Percentiles rank a stretch among this genome's conserved stretches.
phyloP scores from a whole-genome alignment of 2,113 vertebrate genomes.

The Stomatorhinus ivindoensis region DNA sequence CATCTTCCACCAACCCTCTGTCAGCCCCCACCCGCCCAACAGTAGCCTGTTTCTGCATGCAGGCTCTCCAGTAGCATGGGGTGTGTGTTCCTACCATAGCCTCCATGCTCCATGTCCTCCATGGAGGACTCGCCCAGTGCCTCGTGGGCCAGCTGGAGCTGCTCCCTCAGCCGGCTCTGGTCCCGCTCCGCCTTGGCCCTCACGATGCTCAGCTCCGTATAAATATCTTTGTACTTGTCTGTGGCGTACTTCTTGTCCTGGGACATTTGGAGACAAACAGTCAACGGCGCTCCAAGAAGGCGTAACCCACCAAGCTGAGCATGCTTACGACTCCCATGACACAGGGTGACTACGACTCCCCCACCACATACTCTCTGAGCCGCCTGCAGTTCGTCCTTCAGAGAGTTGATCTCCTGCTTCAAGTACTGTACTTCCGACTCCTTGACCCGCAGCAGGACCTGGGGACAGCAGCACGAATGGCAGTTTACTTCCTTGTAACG shows the following conservation, averaged over 20 bases:
- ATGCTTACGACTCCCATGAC: background rate
- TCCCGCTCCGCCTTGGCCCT: slow-evolving; percentile 70
- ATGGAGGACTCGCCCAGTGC: slow-evolving; percentile 60
- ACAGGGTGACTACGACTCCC: background rate
- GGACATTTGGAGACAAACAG: background rate
- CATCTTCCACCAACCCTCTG: background rate
- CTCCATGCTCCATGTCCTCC: slow-evolving; percentile 60
- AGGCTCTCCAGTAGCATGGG: background rate
- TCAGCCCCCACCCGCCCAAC: background rate
- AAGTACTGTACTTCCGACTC: slow-evolving; percentile 74
- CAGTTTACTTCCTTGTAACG: background rate
- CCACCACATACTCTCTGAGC: slow-evolving; percentile 59
- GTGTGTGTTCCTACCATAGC: slow-evolving; percentile 52
- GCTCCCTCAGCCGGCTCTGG: slow-evolving; percentile 60
- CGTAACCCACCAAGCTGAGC: background rate
- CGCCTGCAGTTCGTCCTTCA: slow-evolving; percentile 69
- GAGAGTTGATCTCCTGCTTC: slow-evolving; percentile 73
- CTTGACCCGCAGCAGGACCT: slow-evolving; percentile 73
- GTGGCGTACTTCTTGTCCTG: slow-evolving; percentile 73
- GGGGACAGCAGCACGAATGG: background rate
- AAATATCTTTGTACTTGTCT: slow-evolving; percentile 76
- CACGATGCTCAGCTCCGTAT: slow-evolving; percentile 72
- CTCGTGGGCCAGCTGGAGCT: slow-evolving; percentile 69
- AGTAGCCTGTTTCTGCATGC: background rate
- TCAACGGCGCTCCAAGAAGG: background rate